Base-by-base conservation (phyloP, 2,113 vertebrate genomes). In the Phycodurus eques region DNA sequence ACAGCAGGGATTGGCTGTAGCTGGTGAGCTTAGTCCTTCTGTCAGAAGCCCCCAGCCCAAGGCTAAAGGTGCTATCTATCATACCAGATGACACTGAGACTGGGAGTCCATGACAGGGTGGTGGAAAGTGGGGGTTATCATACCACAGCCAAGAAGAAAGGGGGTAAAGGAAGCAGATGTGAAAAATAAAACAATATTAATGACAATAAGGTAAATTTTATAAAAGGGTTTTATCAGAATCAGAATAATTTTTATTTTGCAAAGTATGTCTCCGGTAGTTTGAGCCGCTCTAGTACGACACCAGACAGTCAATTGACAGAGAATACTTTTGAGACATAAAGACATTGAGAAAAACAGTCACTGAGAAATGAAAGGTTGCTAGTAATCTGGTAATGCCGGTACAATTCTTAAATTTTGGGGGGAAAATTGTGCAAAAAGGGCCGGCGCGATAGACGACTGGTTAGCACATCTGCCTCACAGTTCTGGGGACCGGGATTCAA, bases 21-120 rank as follows among this genome's bases (percentile, higher is more conserved):
- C 77, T 76, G 54, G 75, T 78, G 80, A 87, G 85, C 86, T 87
- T 59, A 81, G 82, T 81, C 83, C 79, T 84, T 90, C 83, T 82
- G 83, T 89, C 87, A 87, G 72, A 82, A 78, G 76, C 64, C 72
- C 78, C 77, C 76, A 80, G 85, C 86, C 82, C 88, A 85, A 83
- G 88, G 88, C 86, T 87, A 85, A 90, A 89, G 85, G 87, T 84
- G 77, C 82, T 86, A 87, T 90, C 83, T 88, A 80, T 90, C 84
- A 84, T 78, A 42, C 62, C 84, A 87, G 82, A 82, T 85, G 87
- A 91, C 88, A 89, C 54, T 68, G 69, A 85, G 80, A 85, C 83
- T 84, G 77, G 54, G 72, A 81, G 71, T 74, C 80, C 80, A 79
- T 91, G 90, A 90, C 88, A 78, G 81, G 65, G 74, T 20, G 70